Conservation (phyloP, 2,113 vertebrate genomes). For the Tenrec ecaudatus region DNA sequence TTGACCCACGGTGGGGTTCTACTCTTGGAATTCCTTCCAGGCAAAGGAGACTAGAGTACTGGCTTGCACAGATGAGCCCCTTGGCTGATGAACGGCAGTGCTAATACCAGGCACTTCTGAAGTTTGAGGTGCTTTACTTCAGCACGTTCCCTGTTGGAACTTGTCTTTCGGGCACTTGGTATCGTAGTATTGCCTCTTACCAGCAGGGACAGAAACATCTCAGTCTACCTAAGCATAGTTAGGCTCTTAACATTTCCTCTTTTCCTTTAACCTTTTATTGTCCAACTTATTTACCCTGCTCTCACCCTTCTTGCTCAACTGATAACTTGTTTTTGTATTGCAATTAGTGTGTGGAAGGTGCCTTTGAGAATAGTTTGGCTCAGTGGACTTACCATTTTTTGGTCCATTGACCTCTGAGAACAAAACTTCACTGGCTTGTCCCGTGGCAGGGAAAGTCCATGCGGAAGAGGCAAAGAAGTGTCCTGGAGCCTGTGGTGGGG, state of each 20-base stretch:
- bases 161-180: not conserved
- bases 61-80: too few relatives aligned
- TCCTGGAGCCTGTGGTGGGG: not conserved
- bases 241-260: not conserved
- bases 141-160: not conserved
- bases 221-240: not conserved
- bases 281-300: not conserved
- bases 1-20: accelerated
- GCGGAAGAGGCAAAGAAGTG: not conserved
- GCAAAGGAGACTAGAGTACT: not conserved
- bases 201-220: not conserved
- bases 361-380: not conserved
- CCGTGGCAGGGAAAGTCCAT: not conserved
- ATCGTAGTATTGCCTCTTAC: not conserved
- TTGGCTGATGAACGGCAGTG: not conserved
- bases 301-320: not conserved
- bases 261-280: not conserved
- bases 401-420: not conserved
- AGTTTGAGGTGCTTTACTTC: not conserved
- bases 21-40: not conserved
- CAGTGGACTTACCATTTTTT: not conserved
- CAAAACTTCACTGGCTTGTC: not conserved
- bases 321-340: not conserved
- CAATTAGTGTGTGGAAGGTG: not conserved
- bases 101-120: too few relatives aligned